These are phyloP conservation scores for Hemiprocne comata DNA, from an alignment of 2,113 vertebrate genomes.

Conservation along the genomic window DNA sequence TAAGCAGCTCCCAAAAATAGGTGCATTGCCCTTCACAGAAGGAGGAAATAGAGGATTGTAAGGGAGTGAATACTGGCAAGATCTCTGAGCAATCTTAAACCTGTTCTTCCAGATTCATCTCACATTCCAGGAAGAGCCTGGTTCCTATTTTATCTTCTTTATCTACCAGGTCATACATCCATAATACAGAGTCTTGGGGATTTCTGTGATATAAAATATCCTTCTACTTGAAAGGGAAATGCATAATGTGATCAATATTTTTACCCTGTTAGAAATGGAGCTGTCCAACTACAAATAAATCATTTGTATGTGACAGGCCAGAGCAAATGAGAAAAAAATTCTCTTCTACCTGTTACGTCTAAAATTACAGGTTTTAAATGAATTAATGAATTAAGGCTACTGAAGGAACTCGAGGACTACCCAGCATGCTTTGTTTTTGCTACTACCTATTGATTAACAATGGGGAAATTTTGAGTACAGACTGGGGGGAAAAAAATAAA, in stretches of 20 bases:
- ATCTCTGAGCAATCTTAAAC: background rate
- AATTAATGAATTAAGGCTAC: background rate
- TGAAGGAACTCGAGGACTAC: background rate
- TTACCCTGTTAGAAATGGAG: background rate
- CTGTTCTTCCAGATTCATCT: background rate
- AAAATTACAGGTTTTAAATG: slow-evolving; percentile 17
- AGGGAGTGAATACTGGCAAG: background rate
- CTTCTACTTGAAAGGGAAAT: background rate
- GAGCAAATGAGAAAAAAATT: background rate
- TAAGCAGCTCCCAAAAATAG: slow-evolving; percentile 8
- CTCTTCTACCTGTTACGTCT: background rate
- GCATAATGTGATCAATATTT: background rate
- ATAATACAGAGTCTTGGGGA: background rate
- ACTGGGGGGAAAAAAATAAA: background rate
- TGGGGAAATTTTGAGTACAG: background rate
- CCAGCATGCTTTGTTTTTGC: background rate
- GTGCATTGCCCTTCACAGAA: background rate
- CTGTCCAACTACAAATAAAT: slow-evolving; percentile 12
- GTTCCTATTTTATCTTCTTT: background rate
- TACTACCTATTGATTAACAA: background rate
- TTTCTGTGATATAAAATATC: slow-evolving; percentile 18
- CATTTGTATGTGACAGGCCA: background rate
- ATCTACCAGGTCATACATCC: background rate
- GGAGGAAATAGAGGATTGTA: background rate
- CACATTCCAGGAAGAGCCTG: background rate